Evolutionary conservation across 2,888 invertebrate species (phyloP).

Genomic region (Eledone cirrhosa): DNA sequence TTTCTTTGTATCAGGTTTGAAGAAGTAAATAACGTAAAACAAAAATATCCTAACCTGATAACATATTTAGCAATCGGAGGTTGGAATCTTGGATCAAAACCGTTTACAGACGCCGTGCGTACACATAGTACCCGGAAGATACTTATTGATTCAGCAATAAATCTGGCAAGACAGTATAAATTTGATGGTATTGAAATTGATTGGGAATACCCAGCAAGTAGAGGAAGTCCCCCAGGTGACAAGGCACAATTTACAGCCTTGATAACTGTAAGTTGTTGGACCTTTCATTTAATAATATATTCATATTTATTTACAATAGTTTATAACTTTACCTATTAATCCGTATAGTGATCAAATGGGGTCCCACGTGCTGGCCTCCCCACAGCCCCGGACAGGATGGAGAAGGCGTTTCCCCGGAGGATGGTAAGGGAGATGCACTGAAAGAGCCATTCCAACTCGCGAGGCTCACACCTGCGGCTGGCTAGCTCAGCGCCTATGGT

Average conservation of each 20-base stretch:
- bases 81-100: slow-evolving; percentile 16
- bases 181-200: slow-evolving; percentile 27
- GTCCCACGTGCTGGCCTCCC: too few species aligned
- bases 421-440: too few species aligned
- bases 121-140: not conserved
- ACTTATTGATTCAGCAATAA: not conserved
- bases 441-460: too few species aligned
- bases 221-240: slow-evolving; percentile 19
- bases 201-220: slow-evolving; percentile 21
- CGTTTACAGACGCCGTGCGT: not conserved
- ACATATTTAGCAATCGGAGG: slow-evolving; percentile 24
- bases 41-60: not conserved
- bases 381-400: too few species aligned
- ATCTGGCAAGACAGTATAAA: not conserved
- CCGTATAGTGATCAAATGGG: too few species aligned
- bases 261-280: not conserved
- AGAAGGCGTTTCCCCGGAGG: too few species aligned
- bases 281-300: too few species aligned
- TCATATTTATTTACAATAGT: too few species aligned
- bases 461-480: too few species aligned
- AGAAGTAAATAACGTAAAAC: not conserved
- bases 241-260: not conserved
- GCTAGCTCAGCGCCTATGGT: too few species aligned
- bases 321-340: too few species aligned
- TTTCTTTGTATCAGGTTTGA: not conserved